These are phyloP conservation scores for Arbacia lixula DNA, from an alignment of 53 echinoderm and acorn worm genomes.

Conservation along the genomic window DNA sequence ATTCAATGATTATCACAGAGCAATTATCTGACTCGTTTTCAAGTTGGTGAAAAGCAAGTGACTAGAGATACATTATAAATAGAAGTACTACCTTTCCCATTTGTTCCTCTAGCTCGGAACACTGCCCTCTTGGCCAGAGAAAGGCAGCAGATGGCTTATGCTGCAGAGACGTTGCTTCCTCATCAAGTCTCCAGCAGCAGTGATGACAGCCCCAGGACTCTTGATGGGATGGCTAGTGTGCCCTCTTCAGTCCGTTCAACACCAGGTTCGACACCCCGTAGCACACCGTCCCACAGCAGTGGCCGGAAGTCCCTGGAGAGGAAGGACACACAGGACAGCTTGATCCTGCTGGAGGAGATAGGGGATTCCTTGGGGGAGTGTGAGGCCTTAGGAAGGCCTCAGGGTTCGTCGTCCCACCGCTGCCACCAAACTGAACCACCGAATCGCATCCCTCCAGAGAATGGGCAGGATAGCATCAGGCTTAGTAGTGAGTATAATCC, in stretches of 20 bases:
- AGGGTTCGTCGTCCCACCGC: conserved; percentile 39
- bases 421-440: conserved; percentile 11
- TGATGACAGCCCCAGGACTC: conserved; percentile 55
- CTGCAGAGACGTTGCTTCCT: conserved; percentile 72
- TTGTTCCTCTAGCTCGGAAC: conserved; percentile 77
- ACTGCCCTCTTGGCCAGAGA: conserved; percentile 79
- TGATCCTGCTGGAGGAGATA: conserved; percentile 41
- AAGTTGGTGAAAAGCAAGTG: neutral
- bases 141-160: conserved; percentile 65
- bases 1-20: neutral
- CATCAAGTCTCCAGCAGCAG: conserved; percentile 68
- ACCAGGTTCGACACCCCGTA: conserved; percentile 33
- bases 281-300: conserved; percentile 19
- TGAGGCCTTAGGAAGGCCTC: neutral
- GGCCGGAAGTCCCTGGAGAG: neutral
- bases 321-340: conserved; percentile 11
- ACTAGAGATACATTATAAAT: too few species aligned
- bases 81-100: neutral
- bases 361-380: neutral
- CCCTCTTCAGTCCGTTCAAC: conserved; percentile 23
- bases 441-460: too few species aligned
- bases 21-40: neutral
- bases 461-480: too few species aligned
- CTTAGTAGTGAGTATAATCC: too few species aligned
- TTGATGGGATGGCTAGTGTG: conserved; percentile 3